phyloP scores from a whole-genome alignment of 92 coral and sea anemone genomes.

The Umimayanthus chanpuru region DNA sequence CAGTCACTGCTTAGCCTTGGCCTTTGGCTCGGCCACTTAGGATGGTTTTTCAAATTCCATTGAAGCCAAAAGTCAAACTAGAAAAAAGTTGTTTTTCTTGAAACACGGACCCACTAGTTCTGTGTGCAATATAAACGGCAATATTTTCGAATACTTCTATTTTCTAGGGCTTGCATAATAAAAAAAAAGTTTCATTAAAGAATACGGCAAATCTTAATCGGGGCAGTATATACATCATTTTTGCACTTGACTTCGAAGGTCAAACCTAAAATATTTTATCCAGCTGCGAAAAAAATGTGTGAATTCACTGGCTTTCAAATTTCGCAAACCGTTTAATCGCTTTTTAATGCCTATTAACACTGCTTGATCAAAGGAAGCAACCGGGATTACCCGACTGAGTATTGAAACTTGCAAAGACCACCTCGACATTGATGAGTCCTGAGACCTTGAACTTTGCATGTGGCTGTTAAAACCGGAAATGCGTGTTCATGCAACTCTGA shows the following conservation, averaged over 20 bases:
- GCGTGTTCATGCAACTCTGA: not conserved
- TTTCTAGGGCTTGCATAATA: no score
- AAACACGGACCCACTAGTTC: not conserved
- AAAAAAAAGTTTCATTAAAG: no score
- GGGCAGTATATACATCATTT: not conserved
- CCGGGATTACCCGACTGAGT: not conserved
- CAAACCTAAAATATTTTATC: not conserved
- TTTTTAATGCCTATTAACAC: not conserved
- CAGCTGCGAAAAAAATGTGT: slow-evolving; percentile 12
- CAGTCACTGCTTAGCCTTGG: not conserved
- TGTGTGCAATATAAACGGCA: not conserved
- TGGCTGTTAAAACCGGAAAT: slow-evolving; percentile 8
- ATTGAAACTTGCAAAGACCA: not conserved
- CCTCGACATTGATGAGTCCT: not conserved
- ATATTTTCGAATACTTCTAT: no score
- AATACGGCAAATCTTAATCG: no score
- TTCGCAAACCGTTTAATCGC: not conserved
- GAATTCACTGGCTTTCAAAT: not conserved
- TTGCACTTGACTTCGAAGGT: not conserved
- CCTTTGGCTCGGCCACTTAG: not conserved
- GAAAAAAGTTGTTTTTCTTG: not conserved
- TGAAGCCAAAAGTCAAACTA: not conserved
- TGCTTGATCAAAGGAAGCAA: not conserved
- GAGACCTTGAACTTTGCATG: slow-evolving; percentile 33
- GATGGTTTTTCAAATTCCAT: slow-evolving; percentile 19